These are phyloP conservation scores for Zingel zingel DNA, from an alignment of 2,113 vertebrate genomes.

Conservation along the genomic window DNA sequence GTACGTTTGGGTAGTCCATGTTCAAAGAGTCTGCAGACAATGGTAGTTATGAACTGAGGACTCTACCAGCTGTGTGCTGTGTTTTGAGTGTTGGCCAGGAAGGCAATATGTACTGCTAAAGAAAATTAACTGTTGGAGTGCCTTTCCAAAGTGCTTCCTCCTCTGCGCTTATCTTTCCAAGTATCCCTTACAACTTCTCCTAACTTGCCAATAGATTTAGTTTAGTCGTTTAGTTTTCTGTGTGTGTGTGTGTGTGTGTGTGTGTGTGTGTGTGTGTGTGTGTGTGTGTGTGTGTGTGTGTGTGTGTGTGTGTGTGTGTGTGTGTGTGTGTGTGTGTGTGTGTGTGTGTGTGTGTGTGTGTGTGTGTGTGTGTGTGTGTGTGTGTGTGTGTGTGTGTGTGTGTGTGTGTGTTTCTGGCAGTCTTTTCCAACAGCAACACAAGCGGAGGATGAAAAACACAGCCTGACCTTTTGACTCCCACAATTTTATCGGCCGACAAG, in stretches of 20 bases:
- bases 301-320: constrained; percentile 25
- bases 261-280: constrained; percentile 29
- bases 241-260: constrained; percentile 9
- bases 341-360: constrained; percentile 21
- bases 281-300: constrained; percentile 8
- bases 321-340: constrained; percentile 17
- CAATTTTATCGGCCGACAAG: constrained; percentile 24
- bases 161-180: constrained; percentile 55
- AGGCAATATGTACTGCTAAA: constrained; percentile 50
- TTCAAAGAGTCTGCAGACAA: constrained; percentile 43
- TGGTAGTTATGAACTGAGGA: constrained; percentile 48
- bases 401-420: constrained; percentile 39
- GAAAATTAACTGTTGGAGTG: constrained; percentile 65
- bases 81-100: constrained; percentile 35
- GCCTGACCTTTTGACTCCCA: constrained; percentile 47
- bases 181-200: constrained; percentile 56
- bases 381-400: constrained; percentile 13
- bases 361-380: neutral
- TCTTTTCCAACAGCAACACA: constrained; percentile 35
- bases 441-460: constrained; percentile 28
- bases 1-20: constrained; percentile 22
- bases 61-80: constrained; percentile 33
- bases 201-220: constrained; percentile 42
- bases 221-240: constrained; percentile 20
- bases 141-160: constrained; percentile 69